Conservation (phyloP, 2,797 vertebrate genomes). For the Paedocypris micromegethes region DNA sequence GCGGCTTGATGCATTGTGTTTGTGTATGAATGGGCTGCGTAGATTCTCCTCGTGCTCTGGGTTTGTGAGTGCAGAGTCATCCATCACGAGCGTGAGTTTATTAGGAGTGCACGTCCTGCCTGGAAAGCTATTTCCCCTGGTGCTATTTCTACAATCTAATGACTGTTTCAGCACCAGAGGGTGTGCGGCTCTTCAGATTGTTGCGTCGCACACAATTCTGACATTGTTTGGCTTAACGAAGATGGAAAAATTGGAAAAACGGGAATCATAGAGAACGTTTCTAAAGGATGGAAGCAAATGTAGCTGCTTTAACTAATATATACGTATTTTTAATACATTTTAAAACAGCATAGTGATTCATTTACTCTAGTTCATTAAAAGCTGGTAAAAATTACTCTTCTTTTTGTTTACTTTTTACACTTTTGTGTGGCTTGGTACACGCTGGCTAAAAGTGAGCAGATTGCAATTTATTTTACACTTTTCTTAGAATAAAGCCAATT, state of each 20-base stretch:
- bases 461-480: too few relatives aligned
- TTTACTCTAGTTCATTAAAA: too few relatives aligned
- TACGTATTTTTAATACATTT: too few relatives aligned
- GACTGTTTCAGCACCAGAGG: constrained; percentile 36
- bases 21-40: constrained; percentile 33
- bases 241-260: not conserved
- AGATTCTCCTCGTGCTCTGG: constrained; percentile 35
- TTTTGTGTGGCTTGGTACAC: too few relatives aligned
- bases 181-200: constrained; percentile 28
- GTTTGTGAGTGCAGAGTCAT: constrained; percentile 35
- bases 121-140: constrained; percentile 36
- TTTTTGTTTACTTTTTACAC: too few relatives aligned
- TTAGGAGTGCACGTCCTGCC: constrained; percentile 33
- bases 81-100: constrained; percentile 40
- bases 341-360: too few relatives aligned
- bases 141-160: constrained; percentile 41
- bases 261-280: not conserved
- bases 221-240: constrained; percentile 11
- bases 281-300: too few relatives aligned
- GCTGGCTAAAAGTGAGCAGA: too few relatives aligned
- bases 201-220: constrained; percentile 17
- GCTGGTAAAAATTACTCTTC: too few relatives aligned
- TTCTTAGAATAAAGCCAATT: too few relatives aligned
- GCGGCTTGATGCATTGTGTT: constrained; percentile 42
- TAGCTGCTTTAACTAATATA: too few relatives aligned